These are phyloP conservation scores for Melanerpes aurifrons DNA, from an alignment of 2,113 vertebrate genomes.

Conservation along the genomic window DNA sequence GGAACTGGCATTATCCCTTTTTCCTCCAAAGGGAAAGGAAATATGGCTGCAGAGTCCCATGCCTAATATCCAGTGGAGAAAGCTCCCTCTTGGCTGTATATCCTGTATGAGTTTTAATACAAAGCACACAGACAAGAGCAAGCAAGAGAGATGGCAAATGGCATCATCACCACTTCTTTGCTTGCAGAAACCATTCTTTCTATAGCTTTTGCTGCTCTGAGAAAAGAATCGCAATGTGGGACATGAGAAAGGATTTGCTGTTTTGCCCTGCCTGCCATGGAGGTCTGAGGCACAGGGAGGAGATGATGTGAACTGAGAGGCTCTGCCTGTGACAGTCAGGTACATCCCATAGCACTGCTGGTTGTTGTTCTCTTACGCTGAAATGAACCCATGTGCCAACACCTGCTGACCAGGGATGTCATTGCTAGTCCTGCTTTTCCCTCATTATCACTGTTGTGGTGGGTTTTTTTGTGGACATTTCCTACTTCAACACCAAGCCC, in stretches of 20 bases:
- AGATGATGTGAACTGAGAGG: background rate
- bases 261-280: background rate
- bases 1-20: background rate
- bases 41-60: background rate
- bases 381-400: background rate
- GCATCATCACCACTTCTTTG: background rate
- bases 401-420: background rate
- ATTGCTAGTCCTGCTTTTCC: background rate
- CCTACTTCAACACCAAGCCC: background rate
- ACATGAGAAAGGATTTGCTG: background rate
- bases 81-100: background rate
- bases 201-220: background rate
- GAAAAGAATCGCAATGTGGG: background rate
- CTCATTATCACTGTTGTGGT: background rate
- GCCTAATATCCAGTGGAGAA: background rate
- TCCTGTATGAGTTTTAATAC: background rate
- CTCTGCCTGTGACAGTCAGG: background rate
- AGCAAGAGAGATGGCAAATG: background rate
- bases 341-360: background rate
- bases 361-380: background rate
- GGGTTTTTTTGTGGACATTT: background rate
- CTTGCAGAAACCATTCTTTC: background rate
- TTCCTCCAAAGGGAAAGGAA: background rate
- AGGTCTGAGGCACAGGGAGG: background rate
- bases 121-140: background rate